Evolutionary conservation across 2,797 vertebrate species (phyloP).

Genomic region (Orestias chungarensis): DNA sequence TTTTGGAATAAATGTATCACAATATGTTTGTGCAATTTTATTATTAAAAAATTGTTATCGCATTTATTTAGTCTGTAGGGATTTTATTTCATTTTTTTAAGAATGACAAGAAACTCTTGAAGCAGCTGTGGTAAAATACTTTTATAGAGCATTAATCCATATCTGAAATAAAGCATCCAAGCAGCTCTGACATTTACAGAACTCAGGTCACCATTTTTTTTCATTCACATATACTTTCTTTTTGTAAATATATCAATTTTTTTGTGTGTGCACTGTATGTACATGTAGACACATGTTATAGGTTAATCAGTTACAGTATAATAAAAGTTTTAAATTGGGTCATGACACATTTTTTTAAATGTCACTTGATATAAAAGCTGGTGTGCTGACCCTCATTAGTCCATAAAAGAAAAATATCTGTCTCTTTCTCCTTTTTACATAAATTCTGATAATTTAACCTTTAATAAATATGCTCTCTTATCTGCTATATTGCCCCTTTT

Average conservation of each 20-base stretch:
- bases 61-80: no score
- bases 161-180: conserved; percentile 83
- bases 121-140: conserved; percentile 82
- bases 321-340: conserved; percentile 74
- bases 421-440: conserved; percentile 37
- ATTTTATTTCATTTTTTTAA: not conserved
- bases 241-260: conserved; percentile 49
- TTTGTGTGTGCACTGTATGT: conserved; percentile 36
- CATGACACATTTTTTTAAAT: conserved; percentile 73
- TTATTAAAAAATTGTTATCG: no score
- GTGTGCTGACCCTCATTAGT: conserved; percentile 84
- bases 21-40: no score
- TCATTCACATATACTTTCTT: conserved; percentile 52
- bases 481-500: conserved; percentile 41
- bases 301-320: conserved; percentile 63
- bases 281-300: conserved; percentile 45
- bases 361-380: conserved; percentile 83
- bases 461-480: conserved; percentile 57
- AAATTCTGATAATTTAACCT: conserved; percentile 45
- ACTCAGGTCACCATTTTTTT: conserved; percentile 55
- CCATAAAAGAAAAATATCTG: conserved; percentile 68
- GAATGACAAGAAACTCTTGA: conserved; percentile 58
- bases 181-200: conserved; percentile 74
- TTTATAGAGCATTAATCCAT: conserved; percentile 83
- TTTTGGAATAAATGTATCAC: no score